Conservation (phyloP, 2,888 invertebrate genomes). For the Athalia circularis region DNA sequence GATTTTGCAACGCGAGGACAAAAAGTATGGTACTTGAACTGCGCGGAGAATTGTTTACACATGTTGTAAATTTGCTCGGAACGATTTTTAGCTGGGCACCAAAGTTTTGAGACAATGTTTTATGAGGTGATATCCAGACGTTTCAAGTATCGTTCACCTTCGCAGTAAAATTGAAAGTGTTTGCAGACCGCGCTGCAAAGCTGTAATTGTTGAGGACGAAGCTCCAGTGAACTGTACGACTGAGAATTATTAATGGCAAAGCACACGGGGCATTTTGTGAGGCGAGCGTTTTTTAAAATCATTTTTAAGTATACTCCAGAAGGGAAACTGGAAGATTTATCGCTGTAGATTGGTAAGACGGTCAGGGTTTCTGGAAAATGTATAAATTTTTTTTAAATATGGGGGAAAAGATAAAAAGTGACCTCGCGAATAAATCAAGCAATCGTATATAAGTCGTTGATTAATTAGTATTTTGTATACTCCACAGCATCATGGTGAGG, state of each 20-base stretch:
- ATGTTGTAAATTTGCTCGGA: slow-evolving; percentile 2
- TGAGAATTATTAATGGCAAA: slow-evolving; percentile 23
- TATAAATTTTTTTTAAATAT: background rate
- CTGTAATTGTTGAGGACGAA: slow-evolving; percentile 17
- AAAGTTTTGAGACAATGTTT: slow-evolving; percentile 3
- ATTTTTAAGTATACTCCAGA: slow-evolving; percentile 17
- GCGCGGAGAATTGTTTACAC: background rate
- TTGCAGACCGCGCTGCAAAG: background rate
- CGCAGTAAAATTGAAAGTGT: slow-evolving; percentile 21
- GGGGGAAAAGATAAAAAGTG: background rate
- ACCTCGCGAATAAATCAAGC: background rate
- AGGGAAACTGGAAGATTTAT: slow-evolving; percentile 11
- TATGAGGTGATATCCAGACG: background rate
- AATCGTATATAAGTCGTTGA: too few relatives aligned
- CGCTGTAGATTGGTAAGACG: background rate
- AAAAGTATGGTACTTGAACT: too few relatives aligned
- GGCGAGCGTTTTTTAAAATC: slow-evolving; percentile 22
- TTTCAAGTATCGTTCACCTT: slow-evolving; percentile 10
- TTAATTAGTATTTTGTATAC: too few relatives aligned
- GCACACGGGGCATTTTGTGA: slow-evolving; percentile 2
- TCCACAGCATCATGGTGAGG: too few relatives aligned
- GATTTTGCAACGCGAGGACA: background rate
- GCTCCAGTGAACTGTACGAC: background rate
- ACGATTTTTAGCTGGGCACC: background rate
- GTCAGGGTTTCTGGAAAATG: background rate